Conservation (phyloP, 2,888 invertebrate genomes). For the Coenonympha arcania region DNA sequence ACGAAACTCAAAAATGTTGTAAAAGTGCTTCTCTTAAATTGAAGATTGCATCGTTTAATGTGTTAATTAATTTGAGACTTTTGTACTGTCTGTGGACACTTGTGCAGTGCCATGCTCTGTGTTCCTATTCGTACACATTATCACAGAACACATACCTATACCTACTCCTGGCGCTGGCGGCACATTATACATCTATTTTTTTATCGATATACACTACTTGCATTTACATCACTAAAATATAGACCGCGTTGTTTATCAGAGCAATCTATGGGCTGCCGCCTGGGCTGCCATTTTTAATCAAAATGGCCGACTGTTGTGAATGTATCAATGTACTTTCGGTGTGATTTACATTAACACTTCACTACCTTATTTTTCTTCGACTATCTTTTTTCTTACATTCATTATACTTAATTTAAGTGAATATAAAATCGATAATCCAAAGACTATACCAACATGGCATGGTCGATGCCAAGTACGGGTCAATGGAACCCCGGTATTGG, state of each 20-base stretch:
- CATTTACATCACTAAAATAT: constrained; percentile 3
- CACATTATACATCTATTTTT: not conserved
- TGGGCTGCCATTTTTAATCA: constrained; percentile 27
- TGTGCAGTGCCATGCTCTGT: too few relatives aligned
- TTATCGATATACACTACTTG: constrained; percentile 14
- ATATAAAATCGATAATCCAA: not conserved
- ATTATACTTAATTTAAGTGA: too few relatives aligned
- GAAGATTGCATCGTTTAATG: too few relatives aligned
- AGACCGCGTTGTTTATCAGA: constrained; percentile 9
- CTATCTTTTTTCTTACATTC: too few relatives aligned
- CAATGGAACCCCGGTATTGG: constrained; percentile 52
- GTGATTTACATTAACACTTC: not conserved
- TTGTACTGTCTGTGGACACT: too few relatives aligned
- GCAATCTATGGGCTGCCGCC: constrained; percentile 15
- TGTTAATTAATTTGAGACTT: too few relatives aligned
- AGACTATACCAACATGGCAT: constrained; percentile 47
- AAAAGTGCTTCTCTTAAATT: too few relatives aligned
- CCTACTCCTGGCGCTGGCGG: not conserved
- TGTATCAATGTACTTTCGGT: not conserved
- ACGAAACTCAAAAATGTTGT: too few relatives aligned
- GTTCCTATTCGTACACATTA: too few relatives aligned
- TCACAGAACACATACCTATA: too few relatives aligned
- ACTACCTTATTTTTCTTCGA: not conserved
- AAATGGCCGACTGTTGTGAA: constrained; percentile 34
- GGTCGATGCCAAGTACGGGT: constrained; percentile 51